Evolutionary conservation across 2,113 vertebrate genomes (phyloP).

Genomic region (Lepisosteus osseus): DNA sequence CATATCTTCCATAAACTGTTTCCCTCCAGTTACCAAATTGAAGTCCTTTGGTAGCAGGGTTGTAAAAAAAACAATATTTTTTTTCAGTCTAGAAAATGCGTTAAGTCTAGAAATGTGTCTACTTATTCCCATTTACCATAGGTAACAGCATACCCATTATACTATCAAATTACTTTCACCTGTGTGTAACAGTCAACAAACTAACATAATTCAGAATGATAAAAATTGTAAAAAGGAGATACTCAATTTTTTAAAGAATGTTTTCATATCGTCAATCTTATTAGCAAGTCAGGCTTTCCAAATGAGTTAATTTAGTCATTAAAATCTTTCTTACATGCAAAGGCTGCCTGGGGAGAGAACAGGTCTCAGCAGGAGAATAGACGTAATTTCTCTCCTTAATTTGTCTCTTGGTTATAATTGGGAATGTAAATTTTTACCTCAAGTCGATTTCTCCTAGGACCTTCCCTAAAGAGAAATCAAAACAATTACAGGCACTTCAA

Average conservation of each 20-base stretch:
- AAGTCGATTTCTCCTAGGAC: slow-evolving; percentile 15
- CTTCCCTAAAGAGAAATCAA: slow-evolving; percentile 19
- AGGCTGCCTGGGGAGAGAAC: slow-evolving; percentile 10
- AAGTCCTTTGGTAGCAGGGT: no score
- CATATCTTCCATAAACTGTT: no score
- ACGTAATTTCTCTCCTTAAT: slow-evolving; percentile 20
- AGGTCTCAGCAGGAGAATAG: slow-evolving; percentile 20
- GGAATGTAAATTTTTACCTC: slow-evolving; percentile 24
- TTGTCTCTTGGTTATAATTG: slow-evolving; percentile 22
- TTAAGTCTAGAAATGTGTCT: no score
- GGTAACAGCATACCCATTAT: no score
- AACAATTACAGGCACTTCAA: slow-evolving; percentile 18
- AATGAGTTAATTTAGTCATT: slow-evolving; percentile 20
- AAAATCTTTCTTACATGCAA: slow-evolving; percentile 5
- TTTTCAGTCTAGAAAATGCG: no score
- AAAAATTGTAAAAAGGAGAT: background rate
- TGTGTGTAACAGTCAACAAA: no score
- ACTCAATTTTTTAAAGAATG: background rate
- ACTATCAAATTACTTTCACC: no score
- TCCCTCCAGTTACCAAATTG: no score
- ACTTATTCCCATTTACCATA: no score
- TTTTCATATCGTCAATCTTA: background rate
- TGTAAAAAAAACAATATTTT: no score
- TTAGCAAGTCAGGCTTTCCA: background rate
- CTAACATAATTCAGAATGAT: no score